Base-by-base conservation (phyloP, 1,140 invertebrate species). In the Cecropterus lyciades region DNA sequence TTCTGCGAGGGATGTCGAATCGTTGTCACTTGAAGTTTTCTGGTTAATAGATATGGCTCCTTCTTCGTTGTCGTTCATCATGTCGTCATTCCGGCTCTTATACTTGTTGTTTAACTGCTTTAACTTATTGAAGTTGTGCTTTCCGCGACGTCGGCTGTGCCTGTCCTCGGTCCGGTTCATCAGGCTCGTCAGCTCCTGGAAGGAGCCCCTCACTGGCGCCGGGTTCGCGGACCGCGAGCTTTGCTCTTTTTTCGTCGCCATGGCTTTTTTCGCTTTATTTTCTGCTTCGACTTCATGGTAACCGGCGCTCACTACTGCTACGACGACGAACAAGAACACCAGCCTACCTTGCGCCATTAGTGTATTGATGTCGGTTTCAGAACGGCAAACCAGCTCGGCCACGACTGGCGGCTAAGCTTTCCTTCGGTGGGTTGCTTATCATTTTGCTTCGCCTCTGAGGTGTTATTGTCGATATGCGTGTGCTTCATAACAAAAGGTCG, bases 11-110 rank as follows among this genome's bases (percentile, higher is more conserved):
- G 82, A 69, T 9, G 84, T 78, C 0, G 82, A 77, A 6, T 86
- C 77, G 40, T 89, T 91, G 24, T 84, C 82, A 0, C 74, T 45
- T 3, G 70, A 45, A 0, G 65, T 70, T 30, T 80, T 84, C 51
- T 85, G 80, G 30, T 85, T 88, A 0, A 79, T 66, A 0, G 80
- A 66, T 11, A 88, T 77, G 0, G 82, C 75, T 0, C 85, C 89
- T 63, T 88, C 89, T 63, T 88, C 81, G n/a, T 92, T 92, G 48
- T 92, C 88, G 51, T 90, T 92, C 83, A 92, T 69, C 82, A 88
- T 89, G 48, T 82, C 77, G 10, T 85, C 82, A 15, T 72, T 69
- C 14, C 51, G 56, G 1, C 49, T 67, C 40, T 72, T 68, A 13
- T 82, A 73, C 72, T 80, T 8, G 64, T 75, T 37, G 59, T 77